phyloP scores from a whole-genome alignment of 1,140 invertebrate genomes.

The Atta cephalotes region DNA sequence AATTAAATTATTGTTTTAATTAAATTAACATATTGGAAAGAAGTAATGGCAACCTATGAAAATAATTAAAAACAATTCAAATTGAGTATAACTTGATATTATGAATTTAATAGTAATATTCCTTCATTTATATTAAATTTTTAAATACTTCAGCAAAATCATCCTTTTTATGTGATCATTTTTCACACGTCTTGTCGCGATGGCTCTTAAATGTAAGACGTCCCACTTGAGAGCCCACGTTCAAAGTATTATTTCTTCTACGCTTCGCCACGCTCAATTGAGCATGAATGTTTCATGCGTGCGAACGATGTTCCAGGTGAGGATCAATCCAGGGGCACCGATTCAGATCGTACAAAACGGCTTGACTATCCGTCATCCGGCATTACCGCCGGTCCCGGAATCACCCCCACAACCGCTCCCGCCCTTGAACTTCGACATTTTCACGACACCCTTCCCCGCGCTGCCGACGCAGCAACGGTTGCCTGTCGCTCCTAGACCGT shows the following conservation, averaged over 20 bases:
- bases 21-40: too few relatives aligned
- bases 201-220: not conserved
- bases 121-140: too few relatives aligned
- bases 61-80: too few relatives aligned
- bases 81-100: too few relatives aligned
- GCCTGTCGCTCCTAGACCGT: not conserved
- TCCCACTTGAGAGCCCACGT: not conserved
- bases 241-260: not conserved
- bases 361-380: conserved; percentile 82
- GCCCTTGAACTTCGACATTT: conserved; percentile 74
- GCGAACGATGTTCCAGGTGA: conserved; percentile 76
- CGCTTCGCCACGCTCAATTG: not conserved
- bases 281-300: conserved; percentile 35
- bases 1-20: too few relatives aligned
- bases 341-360: conserved; percentile 82
- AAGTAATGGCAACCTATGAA: too few relatives aligned
- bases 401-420: conserved; percentile 78
- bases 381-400: conserved; percentile 68
- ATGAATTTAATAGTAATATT: too few relatives aligned
- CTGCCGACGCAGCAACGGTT: conserved; percentile 24
- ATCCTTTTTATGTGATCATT: not conserved
- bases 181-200: not conserved
- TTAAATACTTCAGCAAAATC: too few relatives aligned
- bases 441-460: conserved; percentile 57
- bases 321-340: conserved; percentile 82